Evolutionary conservation across 2,888 invertebrate species (phyloP).

Genomic region (Eupithecia pulchellata): DNA sequence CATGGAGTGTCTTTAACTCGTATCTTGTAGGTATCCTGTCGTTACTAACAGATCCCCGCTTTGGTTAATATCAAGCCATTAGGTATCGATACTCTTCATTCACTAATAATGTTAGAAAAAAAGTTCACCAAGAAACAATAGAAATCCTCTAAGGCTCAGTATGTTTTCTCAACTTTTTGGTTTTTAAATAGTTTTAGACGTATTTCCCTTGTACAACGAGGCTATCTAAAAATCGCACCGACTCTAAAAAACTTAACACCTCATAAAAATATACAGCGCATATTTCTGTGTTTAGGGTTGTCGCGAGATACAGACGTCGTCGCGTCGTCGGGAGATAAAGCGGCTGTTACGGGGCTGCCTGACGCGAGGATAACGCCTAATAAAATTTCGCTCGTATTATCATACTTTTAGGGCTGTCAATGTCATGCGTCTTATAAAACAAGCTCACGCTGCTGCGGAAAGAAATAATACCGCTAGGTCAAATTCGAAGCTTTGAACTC

Average conservation of each 20-base stretch:
- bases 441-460: not conserved
- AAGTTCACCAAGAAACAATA: too few species aligned
- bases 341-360: slow-evolving; percentile 20
- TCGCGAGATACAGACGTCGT: slow-evolving; percentile 26
- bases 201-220: not conserved
- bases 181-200: not conserved
- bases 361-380: slow-evolving; percentile 25
- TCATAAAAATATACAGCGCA: slow-evolving; percentile 26
- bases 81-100: not conserved
- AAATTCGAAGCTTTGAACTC: not conserved
- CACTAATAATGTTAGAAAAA: not conserved
- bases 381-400: slow-evolving; percentile 31
- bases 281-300: slow-evolving; percentile 29
- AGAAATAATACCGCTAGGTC: not conserved
- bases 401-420: slow-evolving; percentile 14
- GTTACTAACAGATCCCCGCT: not conserved
- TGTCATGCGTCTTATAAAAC: not conserved
- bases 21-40: not conserved
- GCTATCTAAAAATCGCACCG: slow-evolving; percentile 9
- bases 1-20: not conserved
- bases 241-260: slow-evolving; percentile 20
- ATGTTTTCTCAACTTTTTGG: not conserved
- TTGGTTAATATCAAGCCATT: not conserved
- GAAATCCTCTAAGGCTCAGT: too few species aligned
- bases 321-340: slow-evolving; percentile 26